Conservation (phyloP, 92 coral and sea anemone genomes). For the Actinostola sp. region DNA sequence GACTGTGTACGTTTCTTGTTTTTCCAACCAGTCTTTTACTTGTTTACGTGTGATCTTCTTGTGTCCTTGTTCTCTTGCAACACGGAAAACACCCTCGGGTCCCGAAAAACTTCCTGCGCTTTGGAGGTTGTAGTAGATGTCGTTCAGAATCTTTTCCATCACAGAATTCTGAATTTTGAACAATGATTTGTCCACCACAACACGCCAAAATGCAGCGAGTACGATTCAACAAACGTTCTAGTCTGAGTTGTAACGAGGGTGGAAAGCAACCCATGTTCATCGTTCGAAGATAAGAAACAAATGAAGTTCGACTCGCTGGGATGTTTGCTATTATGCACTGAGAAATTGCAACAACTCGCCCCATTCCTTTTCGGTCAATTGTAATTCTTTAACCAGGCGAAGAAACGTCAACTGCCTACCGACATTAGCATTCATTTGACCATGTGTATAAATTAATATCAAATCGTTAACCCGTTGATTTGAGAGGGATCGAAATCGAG, state of each 20-base stretch:
- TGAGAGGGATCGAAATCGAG: no score
- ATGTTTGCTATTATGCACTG: background rate
- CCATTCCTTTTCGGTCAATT: constrained; percentile 40
- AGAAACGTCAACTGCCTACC: background rate
- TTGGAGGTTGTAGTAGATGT: constrained; percentile 24
- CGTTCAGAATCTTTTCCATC: constrained; percentile 15
- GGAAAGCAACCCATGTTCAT: constrained; percentile 35
- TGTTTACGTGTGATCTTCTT: no score
- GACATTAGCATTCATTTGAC: no score
- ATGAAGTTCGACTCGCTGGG: background rate
- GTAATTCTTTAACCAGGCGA: background rate
- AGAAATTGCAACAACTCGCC: background rate
- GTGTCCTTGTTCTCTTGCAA: constrained; percentile 27
- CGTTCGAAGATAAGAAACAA: no score
- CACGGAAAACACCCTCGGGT: constrained; percentile 22
- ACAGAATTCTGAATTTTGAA: constrained; percentile 7
- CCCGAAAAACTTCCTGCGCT: no score
- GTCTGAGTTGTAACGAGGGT: constrained; percentile 1
- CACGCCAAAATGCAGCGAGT: constrained; percentile 7
- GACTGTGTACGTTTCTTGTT: no score
- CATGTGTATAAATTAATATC: no score
- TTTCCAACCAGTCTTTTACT: no score
- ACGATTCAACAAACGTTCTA: constrained; percentile 26
- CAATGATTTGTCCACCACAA: constrained; percentile 9
- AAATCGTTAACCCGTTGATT: no score